These are phyloP conservation scores for Pseudomugil gertrudae DNA, from an alignment of 2,797 vertebrate species.

Conservation along the genomic window DNA sequence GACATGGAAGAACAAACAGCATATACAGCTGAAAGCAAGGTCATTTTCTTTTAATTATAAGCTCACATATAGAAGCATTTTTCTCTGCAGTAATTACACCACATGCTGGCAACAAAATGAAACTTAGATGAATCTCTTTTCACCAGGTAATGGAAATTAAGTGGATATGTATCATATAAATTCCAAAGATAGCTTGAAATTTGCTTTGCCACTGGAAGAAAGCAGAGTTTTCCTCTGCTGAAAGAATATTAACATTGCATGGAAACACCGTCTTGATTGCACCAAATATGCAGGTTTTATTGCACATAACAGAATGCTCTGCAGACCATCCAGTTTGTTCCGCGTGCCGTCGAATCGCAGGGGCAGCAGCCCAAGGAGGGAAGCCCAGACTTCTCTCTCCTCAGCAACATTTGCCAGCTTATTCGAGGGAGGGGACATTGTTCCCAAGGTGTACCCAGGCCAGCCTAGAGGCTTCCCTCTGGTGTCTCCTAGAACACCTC, in stretches of 20 bases:
- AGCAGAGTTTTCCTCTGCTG: background rate
- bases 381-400: too few relatives aligned
- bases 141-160: background rate
- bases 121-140: background rate
- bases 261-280: background rate
- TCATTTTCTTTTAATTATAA: background rate
- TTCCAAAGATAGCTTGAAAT: background rate
- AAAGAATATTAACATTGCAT: background rate
- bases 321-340: too few relatives aligned
- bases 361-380: too few relatives aligned
- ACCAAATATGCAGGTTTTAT: background rate
- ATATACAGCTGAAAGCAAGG: too few relatives aligned
- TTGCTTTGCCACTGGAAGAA: background rate
- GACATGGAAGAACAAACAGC: background rate
- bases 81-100: background rate
- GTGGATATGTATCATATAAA: background rate
- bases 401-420: too few relatives aligned
- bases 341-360: too few relatives aligned
- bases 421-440: too few relatives aligned
- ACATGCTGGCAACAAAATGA: background rate
- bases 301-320: background rate
- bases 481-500: too few relatives aligned
- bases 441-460: too few relatives aligned
- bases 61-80: background rate
- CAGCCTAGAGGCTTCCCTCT: too few relatives aligned